These are phyloP conservation scores for Drosophila miranda DNA, from an alignment of 1,140 invertebrate species.

Conservation along the genomic window DNA sequence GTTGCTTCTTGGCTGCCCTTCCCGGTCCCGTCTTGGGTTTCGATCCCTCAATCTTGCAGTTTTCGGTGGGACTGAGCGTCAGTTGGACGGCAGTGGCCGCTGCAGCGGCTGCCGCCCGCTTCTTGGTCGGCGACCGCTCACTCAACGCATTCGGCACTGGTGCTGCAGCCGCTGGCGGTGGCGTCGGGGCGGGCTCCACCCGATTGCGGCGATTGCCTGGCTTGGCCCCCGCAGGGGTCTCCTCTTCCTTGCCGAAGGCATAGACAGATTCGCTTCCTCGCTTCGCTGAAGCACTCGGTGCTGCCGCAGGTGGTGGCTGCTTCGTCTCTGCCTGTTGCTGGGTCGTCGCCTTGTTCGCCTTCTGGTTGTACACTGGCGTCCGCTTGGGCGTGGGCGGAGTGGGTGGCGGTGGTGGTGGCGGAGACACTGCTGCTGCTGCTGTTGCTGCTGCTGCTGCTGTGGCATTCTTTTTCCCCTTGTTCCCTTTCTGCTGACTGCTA, in stretches of 20 bases:
- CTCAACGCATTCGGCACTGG: conserved; percentile 79
- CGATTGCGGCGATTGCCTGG: conserved; percentile 41
- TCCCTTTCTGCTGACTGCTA: conserved; percentile 32
- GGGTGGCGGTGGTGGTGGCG: conserved; percentile 17
- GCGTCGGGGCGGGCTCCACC: neutral
- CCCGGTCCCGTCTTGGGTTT: conserved; percentile 50
- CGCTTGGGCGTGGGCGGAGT: conserved; percentile 47
- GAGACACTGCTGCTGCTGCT: conserved; percentile 8
- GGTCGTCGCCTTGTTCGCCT: conserved; percentile 25
- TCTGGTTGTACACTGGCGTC: conserved; percentile 72
- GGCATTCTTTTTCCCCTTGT: conserved; percentile 47
- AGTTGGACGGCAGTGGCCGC: conserved; percentile 73
- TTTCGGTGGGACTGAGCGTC: conserved; percentile 76
- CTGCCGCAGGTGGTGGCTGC: conserved; percentile 6
- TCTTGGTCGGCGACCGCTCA: conserved; percentile 75
- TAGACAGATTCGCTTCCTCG: conserved; percentile 51
- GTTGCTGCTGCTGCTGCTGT: neutral
- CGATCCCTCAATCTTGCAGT: conserved; percentile 59
- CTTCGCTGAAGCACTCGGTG: neutral
- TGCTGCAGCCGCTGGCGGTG: conserved; percentile 73
- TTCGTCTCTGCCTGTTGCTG: conserved; percentile 38
- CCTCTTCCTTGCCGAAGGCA: conserved; percentile 68
- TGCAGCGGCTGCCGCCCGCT: conserved; percentile 63
- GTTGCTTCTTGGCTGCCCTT: conserved; percentile 55
- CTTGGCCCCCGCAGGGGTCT: conserved; percentile 22